Evolutionary conservation across 2,113 vertebrate species (phyloP).

Genomic region (Caranx ignobilis): DNA sequence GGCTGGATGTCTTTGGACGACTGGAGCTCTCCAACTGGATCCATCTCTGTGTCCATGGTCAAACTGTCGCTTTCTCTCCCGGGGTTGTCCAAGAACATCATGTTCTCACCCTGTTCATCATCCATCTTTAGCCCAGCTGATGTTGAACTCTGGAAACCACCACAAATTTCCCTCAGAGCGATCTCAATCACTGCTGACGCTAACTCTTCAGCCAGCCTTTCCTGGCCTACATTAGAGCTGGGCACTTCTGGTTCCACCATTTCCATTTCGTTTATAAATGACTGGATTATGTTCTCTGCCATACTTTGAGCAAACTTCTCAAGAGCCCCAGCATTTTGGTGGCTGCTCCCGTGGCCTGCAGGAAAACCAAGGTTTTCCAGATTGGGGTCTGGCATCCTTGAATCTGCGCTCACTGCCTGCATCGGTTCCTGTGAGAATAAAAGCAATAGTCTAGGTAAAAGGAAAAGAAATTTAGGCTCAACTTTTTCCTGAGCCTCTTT

Average conservation of each 20-base stretch:
- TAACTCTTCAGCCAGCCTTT: conserved; percentile 63
- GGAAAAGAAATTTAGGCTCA: conserved; percentile 5
- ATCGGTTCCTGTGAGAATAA: conserved; percentile 58
- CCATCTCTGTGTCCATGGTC: not conserved
- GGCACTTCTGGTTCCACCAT: not conserved
- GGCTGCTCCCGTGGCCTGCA: conserved; percentile 16
- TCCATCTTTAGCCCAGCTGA: not conserved
- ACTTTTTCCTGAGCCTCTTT: conserved; percentile 1
- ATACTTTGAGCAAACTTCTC: conserved; percentile 72
- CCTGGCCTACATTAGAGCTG: conserved; percentile 5
- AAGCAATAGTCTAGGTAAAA: conserved; percentile 30
- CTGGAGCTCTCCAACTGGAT: not conserved
- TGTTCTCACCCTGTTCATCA: too few relatives aligned
- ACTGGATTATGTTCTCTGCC: conserved; percentile 68
- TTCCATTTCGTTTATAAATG: conserved; percentile 33
- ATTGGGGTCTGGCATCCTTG: conserved; percentile 14
- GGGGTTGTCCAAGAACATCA: not conserved
- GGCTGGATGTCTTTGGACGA: not conserved
- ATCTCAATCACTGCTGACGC: conserved; percentile 49
- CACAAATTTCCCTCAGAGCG: conserved; percentile 64
- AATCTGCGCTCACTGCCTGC: conserved; percentile 32
- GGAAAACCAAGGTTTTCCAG: conserved; percentile 10
- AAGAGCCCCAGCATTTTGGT: conserved; percentile 21
- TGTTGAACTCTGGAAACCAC: not conserved
- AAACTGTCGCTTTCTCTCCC: not conserved